Evolutionary conservation across 1,140 invertebrate genomes (phyloP), one percentile per base, ranked within the genome.

Genomic region (Drosophila lowei): DNA sequence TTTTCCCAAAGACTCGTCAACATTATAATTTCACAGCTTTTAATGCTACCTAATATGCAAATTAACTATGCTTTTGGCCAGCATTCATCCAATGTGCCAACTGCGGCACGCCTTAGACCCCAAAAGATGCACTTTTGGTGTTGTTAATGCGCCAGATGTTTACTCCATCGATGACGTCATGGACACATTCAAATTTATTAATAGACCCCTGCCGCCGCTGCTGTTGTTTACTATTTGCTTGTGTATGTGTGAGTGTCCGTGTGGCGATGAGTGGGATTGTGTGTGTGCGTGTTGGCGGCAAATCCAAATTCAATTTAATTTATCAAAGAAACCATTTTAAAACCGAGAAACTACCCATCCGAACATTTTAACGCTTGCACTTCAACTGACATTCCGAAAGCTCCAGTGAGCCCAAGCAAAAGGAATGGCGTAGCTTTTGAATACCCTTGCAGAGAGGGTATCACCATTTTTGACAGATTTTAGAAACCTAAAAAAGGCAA

Each of bases 151-250:
- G 61, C 74, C 81, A 86, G 81, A 86, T 86, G 81, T 86, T 88
- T 78, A 66, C 71, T 66, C 47, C 83, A 54, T n/a, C 63, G 62
- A 78, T 86, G 81, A 86, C 81, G 83, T 86, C 81, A 86, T 78
- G 53, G 49, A 18, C 52, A 70, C 73, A 88, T 68, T 88, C 58
- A 76, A 88, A 86, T 83, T 71, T 86, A 86, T 86, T 83, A 75
- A 66, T 88, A 86, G 72, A 73, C 48, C 47, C 47, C 49, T 58
- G 59, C 67, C 44, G 63, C 25, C 60, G 50, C n/a, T 28, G 23
- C 15, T n/a, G 28, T 56, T 56, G 54, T 56, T 56, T 56, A 56
- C 43, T 18, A 25, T 54, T 25, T 46, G 21, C 15, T 25, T 44
- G 38, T 50, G 38, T 54, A 28, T 50, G 57, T 54, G 48, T 63